Percentiles rank a stretch among this genome's conserved stretches.
phyloP scores from a whole-genome alignment of 2,888 invertebrate genomes.

The Prostheceraeus crozeri region DNA sequence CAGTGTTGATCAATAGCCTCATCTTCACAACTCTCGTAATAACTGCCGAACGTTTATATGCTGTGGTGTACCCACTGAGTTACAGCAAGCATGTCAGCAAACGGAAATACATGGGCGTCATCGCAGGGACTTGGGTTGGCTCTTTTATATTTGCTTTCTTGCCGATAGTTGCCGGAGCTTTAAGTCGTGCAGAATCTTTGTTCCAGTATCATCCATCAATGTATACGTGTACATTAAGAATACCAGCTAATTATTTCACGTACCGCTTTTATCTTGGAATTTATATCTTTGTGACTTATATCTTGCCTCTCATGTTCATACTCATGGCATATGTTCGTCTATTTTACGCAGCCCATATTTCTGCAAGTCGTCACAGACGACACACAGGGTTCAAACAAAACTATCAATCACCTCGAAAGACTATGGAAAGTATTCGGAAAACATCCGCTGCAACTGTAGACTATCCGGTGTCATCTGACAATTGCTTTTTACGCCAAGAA shows the following conservation, averaged over 20 bases:
- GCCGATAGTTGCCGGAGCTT: conserved; percentile 2
- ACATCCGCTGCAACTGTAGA: not conserved
- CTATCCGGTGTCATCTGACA: no score
- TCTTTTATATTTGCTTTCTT: conserved; percentile 5
- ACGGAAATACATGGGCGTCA: not conserved
- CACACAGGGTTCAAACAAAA: no score
- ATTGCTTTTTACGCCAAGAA: no score
- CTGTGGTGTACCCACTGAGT: not conserved
- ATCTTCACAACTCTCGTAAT: conserved; percentile 5
- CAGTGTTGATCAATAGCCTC: not conserved
- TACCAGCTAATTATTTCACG: no score
- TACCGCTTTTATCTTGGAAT: conserved; percentile 7
- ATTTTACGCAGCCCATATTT: conserved; percentile 15
- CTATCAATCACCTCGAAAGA: no score
- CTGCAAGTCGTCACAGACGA: not conserved
- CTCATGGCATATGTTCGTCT: conserved; percentile 1
- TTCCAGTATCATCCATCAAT: no score
- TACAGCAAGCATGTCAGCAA: not conserved
- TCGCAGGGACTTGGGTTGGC: not conserved
- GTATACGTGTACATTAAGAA: no score
- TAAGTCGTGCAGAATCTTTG: conserved; percentile 10
- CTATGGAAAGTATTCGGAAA: conserved; percentile 1
- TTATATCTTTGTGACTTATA: conserved; percentile 15
- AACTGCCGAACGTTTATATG: conserved; percentile 10
- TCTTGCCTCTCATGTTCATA: conserved; percentile 15